Percentiles rank a stretch among this genome's conserved stretches.
phyloP scores from a whole-genome alignment of 2,888 invertebrate genomes.

The Pollenia labialis region DNA sequence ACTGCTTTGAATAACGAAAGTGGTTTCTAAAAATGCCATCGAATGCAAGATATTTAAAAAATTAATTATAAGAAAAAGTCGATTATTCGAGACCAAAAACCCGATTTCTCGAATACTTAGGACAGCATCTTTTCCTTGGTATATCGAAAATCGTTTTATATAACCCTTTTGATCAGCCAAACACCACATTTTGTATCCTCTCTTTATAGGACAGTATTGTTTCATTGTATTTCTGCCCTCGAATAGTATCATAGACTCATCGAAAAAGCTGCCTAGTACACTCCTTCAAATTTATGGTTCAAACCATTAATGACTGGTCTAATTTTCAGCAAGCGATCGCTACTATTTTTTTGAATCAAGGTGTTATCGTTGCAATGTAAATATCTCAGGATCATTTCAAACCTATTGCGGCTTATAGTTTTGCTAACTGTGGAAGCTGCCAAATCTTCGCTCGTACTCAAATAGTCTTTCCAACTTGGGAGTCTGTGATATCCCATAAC shows the following conservation, averaged over 20 bases:
- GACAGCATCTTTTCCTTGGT: constrained; percentile 44
- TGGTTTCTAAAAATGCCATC: too few relatives aligned
- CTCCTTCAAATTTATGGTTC: constrained; percentile 41
- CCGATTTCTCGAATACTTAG: too few relatives aligned
- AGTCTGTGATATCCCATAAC: constrained; percentile 50
- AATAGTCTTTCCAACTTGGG: constrained; percentile 60
- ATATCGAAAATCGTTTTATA: constrained; percentile 37
- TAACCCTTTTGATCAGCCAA: constrained; percentile 40
- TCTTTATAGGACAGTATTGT: constrained; percentile 26
- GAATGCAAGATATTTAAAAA: too few relatives aligned
- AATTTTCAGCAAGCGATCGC: constrained; percentile 24
- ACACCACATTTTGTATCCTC: constrained; percentile 28
- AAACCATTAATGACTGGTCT: constrained; percentile 44
- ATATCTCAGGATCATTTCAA: constrained; percentile 55
- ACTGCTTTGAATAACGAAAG: too few relatives aligned
- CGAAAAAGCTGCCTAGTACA: constrained; percentile 46
- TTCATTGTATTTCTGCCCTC: constrained; percentile 40
- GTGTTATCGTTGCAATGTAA: constrained; percentile 58
- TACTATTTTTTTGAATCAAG: constrained; percentile 48
- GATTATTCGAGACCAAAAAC: too few relatives aligned
- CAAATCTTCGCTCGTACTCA: constrained; percentile 43
- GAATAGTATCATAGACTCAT: constrained; percentile 56
- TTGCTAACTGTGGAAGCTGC: constrained; percentile 43
- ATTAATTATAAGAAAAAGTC: too few relatives aligned
- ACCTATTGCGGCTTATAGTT: constrained; percentile 57